Evolutionary conservation across 2,888 invertebrate genomes (phyloP).

Genomic region (Branchellion lobata): DNA sequence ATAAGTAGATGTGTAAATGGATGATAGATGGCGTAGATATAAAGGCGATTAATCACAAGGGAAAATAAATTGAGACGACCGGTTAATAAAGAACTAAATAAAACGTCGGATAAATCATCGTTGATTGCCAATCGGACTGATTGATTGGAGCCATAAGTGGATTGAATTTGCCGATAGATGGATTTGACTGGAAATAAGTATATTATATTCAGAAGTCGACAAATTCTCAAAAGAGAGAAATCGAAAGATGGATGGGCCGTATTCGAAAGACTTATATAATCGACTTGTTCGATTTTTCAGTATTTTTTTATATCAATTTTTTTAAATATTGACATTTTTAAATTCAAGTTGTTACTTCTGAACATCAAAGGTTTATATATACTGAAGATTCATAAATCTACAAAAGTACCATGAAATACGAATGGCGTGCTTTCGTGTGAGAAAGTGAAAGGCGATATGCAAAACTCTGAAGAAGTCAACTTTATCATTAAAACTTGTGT

Average conservation of each 20-base stretch:
- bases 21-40: background rate
- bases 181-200: background rate
- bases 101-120: background rate
- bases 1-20: slow-evolving; percentile 11
- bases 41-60: background rate
- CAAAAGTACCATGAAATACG: too few species aligned
- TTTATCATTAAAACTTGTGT: too few species aligned
- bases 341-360: too few species aligned
- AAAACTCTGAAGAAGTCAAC: too few species aligned
- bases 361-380: too few species aligned
- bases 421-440: too few species aligned
- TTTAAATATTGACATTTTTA: too few species aligned
- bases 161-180: slow-evolving; percentile 3
- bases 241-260: background rate
- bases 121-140: background rate
- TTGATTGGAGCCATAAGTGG: slow-evolving; percentile 6
- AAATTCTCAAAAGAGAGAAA: slow-evolving; percentile 9
- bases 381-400: too few species aligned
- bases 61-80: background rate
- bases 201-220: slow-evolving; percentile 2
- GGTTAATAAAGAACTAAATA: slow-evolving; percentile 18
- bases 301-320: too few species aligned
- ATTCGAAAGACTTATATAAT: background rate
- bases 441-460: too few species aligned
- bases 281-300: too few species aligned